Evolutionary conservation across 2,888 invertebrate genomes (phyloP), one percentile per base, ranked within the genome.

Genomic region (Andrena bucephala): DNA sequence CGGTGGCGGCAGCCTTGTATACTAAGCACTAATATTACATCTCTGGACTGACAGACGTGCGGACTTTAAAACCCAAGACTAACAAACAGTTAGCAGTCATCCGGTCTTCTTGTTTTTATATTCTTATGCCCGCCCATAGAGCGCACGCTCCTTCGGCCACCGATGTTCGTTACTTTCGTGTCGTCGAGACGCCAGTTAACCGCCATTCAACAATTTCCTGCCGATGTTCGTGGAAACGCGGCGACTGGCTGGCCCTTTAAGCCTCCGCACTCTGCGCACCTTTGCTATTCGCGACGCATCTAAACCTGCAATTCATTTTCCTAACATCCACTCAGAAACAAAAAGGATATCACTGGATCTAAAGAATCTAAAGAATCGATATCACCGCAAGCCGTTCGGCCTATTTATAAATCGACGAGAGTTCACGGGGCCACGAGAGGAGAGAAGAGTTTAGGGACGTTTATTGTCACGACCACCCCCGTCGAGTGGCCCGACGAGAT

Each of bases 41-140:
- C 93, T 92, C 92, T 85, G 90, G 89, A 90, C 94, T 94, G 94
- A 94, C 94, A 94, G 94, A 93, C 94, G 93, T 90, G 92, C 93
- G 92, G 93, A 94, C 93, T 94, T 94, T 93, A 94, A 94, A 94
- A 92, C 91, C 92, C 91, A 94, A 94, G 92, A 93, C 93, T 93
- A 94, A 94, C 93, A 94, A 94, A 94, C 94, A 93, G 92, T 92
- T 90, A 90, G 92, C 93, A 94, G 93, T 94, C 94, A 94, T 94
- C 94, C 94, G 93, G 94, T 94, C 93, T 93, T 89, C 93, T 91
- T 92, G 93, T 93, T 94, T 94, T 94, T 93, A 93, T 92, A 92
- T 92, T 93, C 93, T 92, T 91, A 89, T 82, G 91, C 91, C 80
- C 89, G 86, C 88, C 83, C 85, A 84, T 83, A 88, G 75, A 86